Conservation (phyloP, 2,113 vertebrate genomes). For the Ia io region DNA sequence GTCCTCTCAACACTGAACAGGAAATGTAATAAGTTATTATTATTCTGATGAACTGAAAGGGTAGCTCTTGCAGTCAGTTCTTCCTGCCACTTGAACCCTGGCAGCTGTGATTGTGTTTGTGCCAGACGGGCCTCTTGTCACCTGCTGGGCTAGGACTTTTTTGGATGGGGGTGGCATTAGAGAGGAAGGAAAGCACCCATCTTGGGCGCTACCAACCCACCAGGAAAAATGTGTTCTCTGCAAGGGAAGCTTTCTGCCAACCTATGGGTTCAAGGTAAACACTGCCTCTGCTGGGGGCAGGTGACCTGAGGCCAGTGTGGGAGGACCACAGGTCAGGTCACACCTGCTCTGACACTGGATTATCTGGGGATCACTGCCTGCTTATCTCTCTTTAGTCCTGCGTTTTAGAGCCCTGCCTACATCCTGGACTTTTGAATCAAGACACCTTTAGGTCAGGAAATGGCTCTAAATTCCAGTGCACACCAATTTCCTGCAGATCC, state of each 20-base stretch:
- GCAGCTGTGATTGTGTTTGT: background rate
- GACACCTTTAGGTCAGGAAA: constrained; percentile 42
- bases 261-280: constrained; percentile 43
- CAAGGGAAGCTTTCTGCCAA: background rate
- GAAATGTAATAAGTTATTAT: constrained; percentile 63
- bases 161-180: background rate
- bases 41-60: constrained; percentile 15
- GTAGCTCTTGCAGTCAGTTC: background rate
- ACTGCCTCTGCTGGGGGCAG: background rate
- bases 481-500: background rate
- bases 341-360: background rate
- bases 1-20: constrained; percentile 20
- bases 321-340: background rate
- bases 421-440: background rate
- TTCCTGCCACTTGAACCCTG: constrained; percentile 32
- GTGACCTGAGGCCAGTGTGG: background rate
- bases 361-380: background rate
- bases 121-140: background rate
- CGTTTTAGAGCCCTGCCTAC: background rate
- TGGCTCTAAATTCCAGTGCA: background rate
- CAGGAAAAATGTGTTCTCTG: constrained; percentile 35
- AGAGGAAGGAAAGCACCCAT: background rate
- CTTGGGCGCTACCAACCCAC: background rate
- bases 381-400: background rate
- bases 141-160: background rate